Percentiles rank a stretch among this genome's conserved stretches.
phyloP scores from a whole-genome alignment of 2,888 invertebrate species.

The Uropetala carovei region DNA sequence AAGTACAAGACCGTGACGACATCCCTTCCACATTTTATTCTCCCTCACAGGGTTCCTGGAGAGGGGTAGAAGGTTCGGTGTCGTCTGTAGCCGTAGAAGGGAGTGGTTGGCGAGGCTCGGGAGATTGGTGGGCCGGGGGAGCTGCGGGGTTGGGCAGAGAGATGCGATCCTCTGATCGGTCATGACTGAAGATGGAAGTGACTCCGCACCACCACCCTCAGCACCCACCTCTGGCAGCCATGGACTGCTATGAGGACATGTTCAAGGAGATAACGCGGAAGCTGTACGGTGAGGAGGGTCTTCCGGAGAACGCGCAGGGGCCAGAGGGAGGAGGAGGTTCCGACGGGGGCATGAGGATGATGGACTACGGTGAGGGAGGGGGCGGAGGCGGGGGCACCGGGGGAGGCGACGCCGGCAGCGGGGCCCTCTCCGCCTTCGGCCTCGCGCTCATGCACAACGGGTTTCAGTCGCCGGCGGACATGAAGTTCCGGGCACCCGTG shows the following conservation, averaged over 20 bases:
- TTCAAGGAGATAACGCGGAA: constrained; percentile 95
- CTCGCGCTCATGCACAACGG: constrained; percentile 87
- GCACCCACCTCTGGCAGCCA: constrained; percentile 69
- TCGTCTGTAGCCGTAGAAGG: constrained; percentile 56
- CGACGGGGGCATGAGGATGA: constrained; percentile 68
- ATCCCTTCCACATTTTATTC: background rate
- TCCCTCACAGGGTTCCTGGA: constrained; percentile 32
- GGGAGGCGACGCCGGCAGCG: constrained; percentile 68
- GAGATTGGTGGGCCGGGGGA: constrained; percentile 43
- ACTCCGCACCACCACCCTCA: constrained; percentile 64
- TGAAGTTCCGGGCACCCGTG: constrained; percentile 70
- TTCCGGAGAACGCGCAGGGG: constrained; percentile 62
- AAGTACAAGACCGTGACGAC: background rate
- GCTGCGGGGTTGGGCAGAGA: constrained; percentile 30
- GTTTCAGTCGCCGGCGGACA: constrained; percentile 80
- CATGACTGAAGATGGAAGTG: constrained; percentile 63
- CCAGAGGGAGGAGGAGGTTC: constrained; percentile 66
- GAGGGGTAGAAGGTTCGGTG: constrained; percentile 48
- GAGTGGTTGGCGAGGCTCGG: constrained; percentile 52
- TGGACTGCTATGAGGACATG: constrained; percentile 88
- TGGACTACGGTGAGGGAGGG: constrained; percentile 67
- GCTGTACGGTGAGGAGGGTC: constrained; percentile 84
- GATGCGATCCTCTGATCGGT: constrained; percentile 58
- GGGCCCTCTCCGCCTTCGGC: constrained; percentile 75
- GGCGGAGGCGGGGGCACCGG: constrained; percentile 74